phyloP scores from a whole-genome alignment of 2,888 invertebrate species.

The Stenodema calcarata region DNA sequence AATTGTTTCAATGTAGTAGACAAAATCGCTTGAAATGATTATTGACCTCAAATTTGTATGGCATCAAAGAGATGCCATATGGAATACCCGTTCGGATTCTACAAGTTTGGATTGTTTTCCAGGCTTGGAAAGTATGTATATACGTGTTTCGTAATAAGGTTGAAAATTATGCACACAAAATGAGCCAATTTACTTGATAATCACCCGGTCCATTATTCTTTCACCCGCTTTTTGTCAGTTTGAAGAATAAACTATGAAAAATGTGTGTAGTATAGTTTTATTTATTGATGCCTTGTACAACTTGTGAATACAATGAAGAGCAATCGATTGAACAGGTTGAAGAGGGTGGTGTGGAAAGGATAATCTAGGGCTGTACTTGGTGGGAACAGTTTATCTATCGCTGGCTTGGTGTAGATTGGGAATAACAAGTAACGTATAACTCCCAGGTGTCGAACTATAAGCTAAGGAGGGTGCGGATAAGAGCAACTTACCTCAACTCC shows the following conservation, averaged over 20 bases:
- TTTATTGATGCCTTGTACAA: background rate
- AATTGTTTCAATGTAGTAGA: no score
- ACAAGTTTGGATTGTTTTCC: no score
- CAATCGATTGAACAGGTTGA: background rate
- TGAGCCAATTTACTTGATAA: no score
- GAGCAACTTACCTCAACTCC: constrained; percentile 41
- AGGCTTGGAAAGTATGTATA: no score
- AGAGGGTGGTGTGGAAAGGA: background rate
- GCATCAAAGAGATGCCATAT: no score
- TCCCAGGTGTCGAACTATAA: constrained; percentile 49
- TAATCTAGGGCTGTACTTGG: constrained; percentile 22
- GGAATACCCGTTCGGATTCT: no score
- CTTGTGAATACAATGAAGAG: background rate
- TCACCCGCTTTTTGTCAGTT: no score
- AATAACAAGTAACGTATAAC: constrained; percentile 40
- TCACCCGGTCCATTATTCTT: no score
- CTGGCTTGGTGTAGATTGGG: constrained; percentile 41
- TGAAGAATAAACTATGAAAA: background rate
- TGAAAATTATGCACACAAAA: no score
- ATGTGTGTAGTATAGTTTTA: background rate
- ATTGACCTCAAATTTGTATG: no score
- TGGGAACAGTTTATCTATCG: constrained; percentile 20
- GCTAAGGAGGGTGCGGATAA: constrained; percentile 44
- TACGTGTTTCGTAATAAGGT: no score
- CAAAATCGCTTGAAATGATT: no score